These are phyloP conservation scores for Podargus strigoides DNA, from an alignment of 2,797 vertebrate species.

Conservation along the genomic window DNA sequence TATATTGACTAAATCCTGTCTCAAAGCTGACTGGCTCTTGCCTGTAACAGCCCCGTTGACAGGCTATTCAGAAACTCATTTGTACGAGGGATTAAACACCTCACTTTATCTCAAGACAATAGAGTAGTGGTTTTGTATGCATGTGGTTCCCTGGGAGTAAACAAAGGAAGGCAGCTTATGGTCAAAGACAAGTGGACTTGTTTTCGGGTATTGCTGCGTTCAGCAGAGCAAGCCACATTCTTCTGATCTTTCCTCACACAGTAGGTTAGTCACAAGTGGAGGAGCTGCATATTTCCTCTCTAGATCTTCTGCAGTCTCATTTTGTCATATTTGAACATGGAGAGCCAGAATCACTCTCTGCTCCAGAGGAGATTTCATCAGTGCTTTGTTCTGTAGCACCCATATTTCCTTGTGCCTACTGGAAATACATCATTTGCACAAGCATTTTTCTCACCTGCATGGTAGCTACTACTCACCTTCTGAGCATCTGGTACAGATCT, in stretches of 20 bases:
- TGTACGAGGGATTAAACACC: not conserved
- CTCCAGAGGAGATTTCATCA: not conserved
- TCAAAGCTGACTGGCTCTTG: not conserved
- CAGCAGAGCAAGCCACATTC: not conserved
- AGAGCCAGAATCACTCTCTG: not conserved
- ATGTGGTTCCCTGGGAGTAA: not conserved
- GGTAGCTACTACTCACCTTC: not conserved
- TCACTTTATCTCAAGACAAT: not conserved
- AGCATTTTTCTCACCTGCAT: not conserved
- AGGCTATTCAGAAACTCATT: not conserved
- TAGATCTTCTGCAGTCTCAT: not conserved
- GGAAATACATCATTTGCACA: not conserved
- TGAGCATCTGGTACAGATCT: not conserved
- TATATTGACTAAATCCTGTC: not conserved
- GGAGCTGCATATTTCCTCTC: not conserved
- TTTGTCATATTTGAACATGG: accelerated
- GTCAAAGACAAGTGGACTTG: not conserved
- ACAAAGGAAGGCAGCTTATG: not conserved
- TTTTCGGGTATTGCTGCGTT: not conserved
- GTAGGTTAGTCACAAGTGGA: not conserved
- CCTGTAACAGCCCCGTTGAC: not conserved
- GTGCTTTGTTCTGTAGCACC: not conserved
- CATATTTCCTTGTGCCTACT: not conserved
- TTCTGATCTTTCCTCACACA: not conserved
- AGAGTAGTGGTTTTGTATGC: not conserved